A percentile compares a stretch with the other conserved stretches of the same genome.
Conservation (phyloP, 2,888 invertebrate genomes). For the Zaprionus obscuricornis region DNA sequence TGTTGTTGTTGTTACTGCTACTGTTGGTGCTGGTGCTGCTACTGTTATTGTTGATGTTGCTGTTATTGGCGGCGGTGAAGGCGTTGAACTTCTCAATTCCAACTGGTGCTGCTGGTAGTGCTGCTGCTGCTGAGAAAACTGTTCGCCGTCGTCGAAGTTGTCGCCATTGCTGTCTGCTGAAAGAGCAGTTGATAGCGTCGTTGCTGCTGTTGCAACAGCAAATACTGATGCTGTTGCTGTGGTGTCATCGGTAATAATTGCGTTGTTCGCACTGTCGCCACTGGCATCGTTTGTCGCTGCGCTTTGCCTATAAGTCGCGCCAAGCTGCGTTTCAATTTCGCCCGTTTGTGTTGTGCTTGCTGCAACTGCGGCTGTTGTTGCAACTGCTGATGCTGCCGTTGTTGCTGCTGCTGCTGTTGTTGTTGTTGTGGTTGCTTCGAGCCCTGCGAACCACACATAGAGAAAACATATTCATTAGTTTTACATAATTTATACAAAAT, state of each 20-base stretch:
- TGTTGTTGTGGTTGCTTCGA: conserved; percentile 50
- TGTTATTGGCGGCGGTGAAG: conserved; percentile 19
- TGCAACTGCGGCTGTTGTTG: conserved; percentile 27
- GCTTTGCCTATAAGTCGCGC: conserved; percentile 69
- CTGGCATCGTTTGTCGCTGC: conserved; percentile 15
- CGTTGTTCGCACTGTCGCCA: conserved; percentile 15
- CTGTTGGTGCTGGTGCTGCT: conserved; percentile 12
- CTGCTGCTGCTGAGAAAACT: conserved; percentile 51
- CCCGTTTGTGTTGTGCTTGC: conserved; percentile 67
- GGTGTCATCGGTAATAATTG: conserved; percentile 52
- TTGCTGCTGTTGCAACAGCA: conserved; percentile 70
- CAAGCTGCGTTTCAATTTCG: conserved; percentile 80
- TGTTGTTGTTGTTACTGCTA: too few species aligned
- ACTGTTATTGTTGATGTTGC: conserved; percentile 19
- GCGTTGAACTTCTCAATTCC: conserved; percentile 60
- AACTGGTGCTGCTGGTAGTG: conserved; percentile 45
- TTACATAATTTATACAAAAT: too few species aligned
- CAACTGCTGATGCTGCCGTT: too few species aligned
- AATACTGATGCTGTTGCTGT: conserved; percentile 69
- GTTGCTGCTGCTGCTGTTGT: conserved; percentile 61
- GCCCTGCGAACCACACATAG: conserved; percentile 65
- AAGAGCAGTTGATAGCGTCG: conserved; percentile 71
- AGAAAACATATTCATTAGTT: not conserved
- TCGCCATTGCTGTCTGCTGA: conserved; percentile 74
- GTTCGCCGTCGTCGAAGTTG: conserved; percentile 58